A percentile compares a stretch with the other conserved stretches of the same genome.
Evolutionary conservation across 2,888 invertebrate genomes (phyloP).

Genomic region (Iselma pallidipennis): DNA sequence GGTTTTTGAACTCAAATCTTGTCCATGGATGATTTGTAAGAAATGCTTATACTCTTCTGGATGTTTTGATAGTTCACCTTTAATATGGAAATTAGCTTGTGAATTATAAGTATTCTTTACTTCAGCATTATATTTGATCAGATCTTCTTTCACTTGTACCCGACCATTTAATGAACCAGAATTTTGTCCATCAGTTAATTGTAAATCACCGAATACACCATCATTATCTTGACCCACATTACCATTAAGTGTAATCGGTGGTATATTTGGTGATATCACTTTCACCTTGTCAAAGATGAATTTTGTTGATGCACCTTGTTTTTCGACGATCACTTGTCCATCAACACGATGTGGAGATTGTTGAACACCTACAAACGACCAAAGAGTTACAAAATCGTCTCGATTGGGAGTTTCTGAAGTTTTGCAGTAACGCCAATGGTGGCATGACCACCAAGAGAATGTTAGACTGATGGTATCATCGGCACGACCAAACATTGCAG

Average conservation of each 20-base stretch:
- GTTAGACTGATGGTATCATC: too few species aligned
- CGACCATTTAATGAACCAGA: slow-evolving; percentile 53
- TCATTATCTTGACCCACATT: slow-evolving; percentile 53
- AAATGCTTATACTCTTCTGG: slow-evolving; percentile 33
- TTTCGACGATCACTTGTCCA: slow-evolving; percentile 57
- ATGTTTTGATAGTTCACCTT: slow-evolving; percentile 55
- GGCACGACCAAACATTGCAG: too few species aligned
- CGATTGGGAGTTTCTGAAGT: background rate
- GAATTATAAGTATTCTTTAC: slow-evolving; percentile 66
- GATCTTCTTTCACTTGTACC: slow-evolving; percentile 49
- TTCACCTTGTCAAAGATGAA: slow-evolving; percentile 65
- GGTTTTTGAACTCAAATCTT: slow-evolving; percentile 62
- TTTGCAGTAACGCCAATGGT: too few species aligned
- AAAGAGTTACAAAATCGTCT: slow-evolving; percentile 1
- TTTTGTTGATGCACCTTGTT: slow-evolving; percentile 55
- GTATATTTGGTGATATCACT: slow-evolving; percentile 53
- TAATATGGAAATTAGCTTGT: slow-evolving; percentile 63
- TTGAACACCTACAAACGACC: slow-evolving; percentile 29
- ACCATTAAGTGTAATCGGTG: slow-evolving; percentile 60
- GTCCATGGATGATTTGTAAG: slow-evolving; percentile 62
- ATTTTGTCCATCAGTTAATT: slow-evolving; percentile 58
- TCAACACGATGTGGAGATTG: slow-evolving; percentile 58
- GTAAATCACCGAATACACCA: slow-evolving; percentile 58
- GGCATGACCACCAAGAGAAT: too few species aligned
- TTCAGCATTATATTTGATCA: slow-evolving; percentile 57